Base-by-base conservation (phyloP, 2,797 vertebrate genomes). In the Peromyscus eremicus region DNA sequence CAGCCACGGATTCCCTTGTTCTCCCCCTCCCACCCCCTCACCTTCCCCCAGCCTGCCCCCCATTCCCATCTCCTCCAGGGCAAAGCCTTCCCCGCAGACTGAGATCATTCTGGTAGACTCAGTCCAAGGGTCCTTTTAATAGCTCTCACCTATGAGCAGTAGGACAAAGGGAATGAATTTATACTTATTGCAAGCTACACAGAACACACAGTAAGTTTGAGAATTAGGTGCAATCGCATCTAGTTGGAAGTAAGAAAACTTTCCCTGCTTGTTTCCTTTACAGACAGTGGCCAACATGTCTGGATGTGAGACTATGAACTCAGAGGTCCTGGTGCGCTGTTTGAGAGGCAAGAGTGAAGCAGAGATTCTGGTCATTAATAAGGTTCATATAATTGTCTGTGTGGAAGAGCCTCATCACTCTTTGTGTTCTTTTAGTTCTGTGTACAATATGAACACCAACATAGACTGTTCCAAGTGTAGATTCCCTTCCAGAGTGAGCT, bases 261-360 rank as follows among this genome's bases (percentile, higher is more conserved):
- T 73, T 52, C 34, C 25, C 68, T 77, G 21, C 34, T 57, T 86
- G 23, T 23, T 79, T 8, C 64, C 49, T 85, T 97, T 97, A 46
- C 96, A 99, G 98, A 52, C 5, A 8, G 52, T 98, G 52, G 97
- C 97, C 86, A 62, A 89, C 34, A 4, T 57, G 32, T 91, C 92
- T 70, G 96, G 62, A 96, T 99, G 98, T 92, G 87, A 96, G 55
- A 94, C 68, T 25, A 57, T 37, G n/a, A 97, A 92, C 75, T 99
- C 98, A 9, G 93, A 84, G 62, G 34, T 97, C 84, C 79, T 97
- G 60, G 96, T 98, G 16, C 34, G 73, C 64, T 98, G 98, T 93
- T 84, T 98, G 79, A 94, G 76, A 92, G 94, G 5, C 34, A 98
- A 97, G 97, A 98, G 97, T 25, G 97, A 97, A 70, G 97, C 97